Evolutionary conservation across 1,140 invertebrate species (phyloP).

Genomic region (Drosophila takahashii): DNA sequence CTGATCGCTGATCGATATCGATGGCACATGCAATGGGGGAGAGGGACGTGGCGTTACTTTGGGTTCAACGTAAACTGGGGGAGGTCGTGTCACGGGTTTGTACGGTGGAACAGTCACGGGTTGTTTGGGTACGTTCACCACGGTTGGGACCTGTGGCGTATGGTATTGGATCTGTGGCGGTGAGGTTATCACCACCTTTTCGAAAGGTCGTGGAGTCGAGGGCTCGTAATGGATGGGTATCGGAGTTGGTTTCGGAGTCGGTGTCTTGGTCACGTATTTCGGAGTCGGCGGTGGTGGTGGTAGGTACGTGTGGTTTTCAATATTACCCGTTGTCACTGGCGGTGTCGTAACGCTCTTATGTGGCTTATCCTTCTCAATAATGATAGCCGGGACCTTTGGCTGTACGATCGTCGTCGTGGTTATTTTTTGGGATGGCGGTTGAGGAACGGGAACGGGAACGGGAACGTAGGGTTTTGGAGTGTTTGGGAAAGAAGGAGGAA

Average conservation of each 20-base stretch:
- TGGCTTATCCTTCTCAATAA: constrained; percentile 77
- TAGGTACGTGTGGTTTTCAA: constrained; percentile 59
- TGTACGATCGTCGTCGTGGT: constrained; percentile 54
- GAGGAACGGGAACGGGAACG: constrained; percentile 58
- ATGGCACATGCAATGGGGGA: constrained; percentile 60
- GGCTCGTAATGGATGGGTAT: constrained; percentile 24
- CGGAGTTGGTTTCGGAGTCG: constrained; percentile 9
- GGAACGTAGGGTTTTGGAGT: constrained; percentile 59
- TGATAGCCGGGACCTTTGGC: constrained; percentile 79
- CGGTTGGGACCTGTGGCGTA: constrained; percentile 38
- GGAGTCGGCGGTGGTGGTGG: constrained; percentile 38
- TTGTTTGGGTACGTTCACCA: not conserved
- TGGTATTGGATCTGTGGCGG: constrained; percentile 52
- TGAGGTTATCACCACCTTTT: constrained; percentile 32
- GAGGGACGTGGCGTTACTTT: constrained; percentile 80
- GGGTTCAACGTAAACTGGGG: constrained; percentile 31
- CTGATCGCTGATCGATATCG: constrained; percentile 65
- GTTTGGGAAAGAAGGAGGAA: constrained; percentile 77
- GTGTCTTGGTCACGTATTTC: constrained; percentile 39
- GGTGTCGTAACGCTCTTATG: constrained; percentile 64
- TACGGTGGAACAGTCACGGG: constrained; percentile 21
- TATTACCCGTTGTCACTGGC: constrained; percentile 72
- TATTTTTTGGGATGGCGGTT: constrained; percentile 58
- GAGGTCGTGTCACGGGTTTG: constrained; percentile 10
- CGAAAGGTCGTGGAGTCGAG: constrained; percentile 53